These are phyloP conservation scores for Limnephilus marmoratus DNA, from an alignment of 2,888 invertebrate genomes.

Conservation along the genomic window DNA sequence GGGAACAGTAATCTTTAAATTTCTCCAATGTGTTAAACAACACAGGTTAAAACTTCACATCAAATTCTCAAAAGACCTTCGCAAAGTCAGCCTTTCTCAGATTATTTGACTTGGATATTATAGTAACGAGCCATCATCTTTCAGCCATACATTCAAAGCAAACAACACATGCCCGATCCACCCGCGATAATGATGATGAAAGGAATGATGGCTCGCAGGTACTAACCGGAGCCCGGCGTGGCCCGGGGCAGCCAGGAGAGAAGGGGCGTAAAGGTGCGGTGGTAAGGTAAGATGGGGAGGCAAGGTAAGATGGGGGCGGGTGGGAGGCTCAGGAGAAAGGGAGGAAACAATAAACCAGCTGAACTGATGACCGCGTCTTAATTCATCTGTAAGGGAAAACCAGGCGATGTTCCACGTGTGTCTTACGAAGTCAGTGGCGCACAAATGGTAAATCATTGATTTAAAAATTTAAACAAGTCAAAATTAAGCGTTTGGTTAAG, in stretches of 20 bases:
- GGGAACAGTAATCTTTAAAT: too few relatives aligned
- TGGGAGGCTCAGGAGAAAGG: not conserved
- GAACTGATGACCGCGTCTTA: constrained; percentile 50
- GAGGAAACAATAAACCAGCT: constrained; percentile 31
- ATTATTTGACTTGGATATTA: constrained; percentile 23
- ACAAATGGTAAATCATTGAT: too few relatives aligned
- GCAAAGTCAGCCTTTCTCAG: not conserved
- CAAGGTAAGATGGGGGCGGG: not conserved
- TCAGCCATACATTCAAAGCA: constrained; percentile 16
- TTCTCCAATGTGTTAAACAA: not conserved
- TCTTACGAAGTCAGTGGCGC: not conserved
- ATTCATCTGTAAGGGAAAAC: constrained; percentile 54
- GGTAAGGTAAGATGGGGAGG: not conserved
- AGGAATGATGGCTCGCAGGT: not conserved
- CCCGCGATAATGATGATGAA: not conserved
- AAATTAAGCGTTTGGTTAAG: too few relatives aligned
- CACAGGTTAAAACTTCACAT: not conserved
- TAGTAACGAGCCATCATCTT: not conserved
- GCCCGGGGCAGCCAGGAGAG: not conserved
- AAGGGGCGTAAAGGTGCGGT: not conserved
- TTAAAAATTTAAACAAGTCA: too few relatives aligned
- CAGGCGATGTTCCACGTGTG: constrained; percentile 33
- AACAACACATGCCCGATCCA: constrained; percentile 7
- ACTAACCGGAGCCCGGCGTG: not conserved
- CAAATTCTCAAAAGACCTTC: not conserved